Conservation (phyloP, 2,113 vertebrate species). For the Nannospalax galili region DNA sequence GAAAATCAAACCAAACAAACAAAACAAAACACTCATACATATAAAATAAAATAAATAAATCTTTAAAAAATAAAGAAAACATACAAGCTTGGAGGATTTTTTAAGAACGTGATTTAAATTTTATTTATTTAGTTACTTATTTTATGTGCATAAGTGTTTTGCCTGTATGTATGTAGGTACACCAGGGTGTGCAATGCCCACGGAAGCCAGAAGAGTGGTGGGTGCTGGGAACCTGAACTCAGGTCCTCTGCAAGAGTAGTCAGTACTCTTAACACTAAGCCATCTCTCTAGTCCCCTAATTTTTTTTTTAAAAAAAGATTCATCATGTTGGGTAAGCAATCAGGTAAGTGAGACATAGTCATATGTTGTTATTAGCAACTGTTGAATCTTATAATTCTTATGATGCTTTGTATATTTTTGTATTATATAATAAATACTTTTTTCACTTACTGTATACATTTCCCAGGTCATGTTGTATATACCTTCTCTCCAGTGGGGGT, state of each 20-base stretch:
- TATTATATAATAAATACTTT: background rate
- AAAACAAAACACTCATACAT: background rate
- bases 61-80: background rate
- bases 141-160: too few relatives aligned
- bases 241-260: too few relatives aligned
- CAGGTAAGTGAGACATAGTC: background rate
- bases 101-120: too few relatives aligned
- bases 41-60: background rate
- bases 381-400: background rate
- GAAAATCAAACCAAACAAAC: too few relatives aligned
- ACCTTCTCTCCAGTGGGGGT: background rate
- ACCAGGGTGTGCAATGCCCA: too few relatives aligned
- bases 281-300: too few relatives aligned
- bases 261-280: too few relatives aligned
- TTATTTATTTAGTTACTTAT: too few relatives aligned
- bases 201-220: too few relatives aligned
- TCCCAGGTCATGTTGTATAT: background rate
- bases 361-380: slow-evolving; percentile 2
- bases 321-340: background rate
- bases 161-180: too few relatives aligned
- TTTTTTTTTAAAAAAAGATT: background rate
- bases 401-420: background rate
- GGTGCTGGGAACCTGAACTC: too few relatives aligned
- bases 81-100: too few relatives aligned
- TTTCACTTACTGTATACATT: background rate